Percentiles rank a stretch among this genome's conserved stretches.
Evolutionary conservation across 2,113 vertebrate genomes (phyloP).

Genomic region (Bos javanicus): DNA sequence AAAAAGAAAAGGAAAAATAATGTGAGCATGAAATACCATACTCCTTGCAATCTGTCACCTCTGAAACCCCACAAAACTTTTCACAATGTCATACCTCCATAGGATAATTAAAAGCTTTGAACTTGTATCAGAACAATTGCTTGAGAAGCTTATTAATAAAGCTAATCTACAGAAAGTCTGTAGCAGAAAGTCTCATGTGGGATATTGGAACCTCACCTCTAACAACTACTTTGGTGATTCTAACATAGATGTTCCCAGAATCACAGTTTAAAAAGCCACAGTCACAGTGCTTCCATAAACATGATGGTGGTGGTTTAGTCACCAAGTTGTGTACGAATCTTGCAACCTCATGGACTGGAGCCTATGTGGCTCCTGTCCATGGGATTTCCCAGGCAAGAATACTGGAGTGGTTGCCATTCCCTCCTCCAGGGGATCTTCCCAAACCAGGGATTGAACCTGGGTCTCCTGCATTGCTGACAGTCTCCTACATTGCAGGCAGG

Average conservation of each 20-base stretch:
- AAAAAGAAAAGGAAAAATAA: background rate
- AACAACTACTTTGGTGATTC: background rate
- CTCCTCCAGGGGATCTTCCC: no score
- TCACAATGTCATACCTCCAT: background rate
- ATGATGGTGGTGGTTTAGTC: no score
- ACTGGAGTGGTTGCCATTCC: no score
- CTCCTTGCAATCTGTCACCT: background rate
- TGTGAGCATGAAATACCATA: background rate
- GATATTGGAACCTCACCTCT: no score
- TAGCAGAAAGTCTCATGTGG: background rate
- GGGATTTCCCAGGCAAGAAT: no score
- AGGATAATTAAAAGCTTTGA: background rate
- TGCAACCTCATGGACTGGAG: no score
- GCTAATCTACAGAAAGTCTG: background rate
- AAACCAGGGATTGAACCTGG: no score
- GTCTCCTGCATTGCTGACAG: no score
- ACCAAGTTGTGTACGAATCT: no score
- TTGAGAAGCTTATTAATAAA: background rate
- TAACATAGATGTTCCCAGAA: background rate
- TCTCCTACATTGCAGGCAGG: no score
- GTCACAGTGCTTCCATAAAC: no score
- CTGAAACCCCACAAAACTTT: background rate
- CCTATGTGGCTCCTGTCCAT: no score
- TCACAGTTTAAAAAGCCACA: background rate
- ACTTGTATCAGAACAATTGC: background rate